Percentiles rank a stretch among this genome's conserved stretches.
These are phyloP conservation scores for Columbina picui DNA, from an alignment of 2,113 vertebrate genomes.

Conservation along the genomic window DNA sequence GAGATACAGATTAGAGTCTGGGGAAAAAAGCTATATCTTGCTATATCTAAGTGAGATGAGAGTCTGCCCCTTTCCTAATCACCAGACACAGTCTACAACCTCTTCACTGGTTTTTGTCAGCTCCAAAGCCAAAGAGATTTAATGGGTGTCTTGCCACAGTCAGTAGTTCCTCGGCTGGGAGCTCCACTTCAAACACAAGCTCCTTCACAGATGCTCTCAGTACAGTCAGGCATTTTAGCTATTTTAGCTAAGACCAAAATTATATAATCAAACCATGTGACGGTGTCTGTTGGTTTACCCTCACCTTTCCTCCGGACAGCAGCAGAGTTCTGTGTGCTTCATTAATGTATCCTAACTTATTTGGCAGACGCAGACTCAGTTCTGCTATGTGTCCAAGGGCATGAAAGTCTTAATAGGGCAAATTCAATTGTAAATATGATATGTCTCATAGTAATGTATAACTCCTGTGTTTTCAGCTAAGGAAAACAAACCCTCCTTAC, in stretches of 20 bases:
- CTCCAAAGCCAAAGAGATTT: background rate
- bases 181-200: background rate
- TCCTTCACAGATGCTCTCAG: background rate
- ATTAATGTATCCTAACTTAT: background rate
- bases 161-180: background rate
- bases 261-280: background rate
- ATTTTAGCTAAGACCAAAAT: background rate
- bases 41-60: background rate
- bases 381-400: background rate
- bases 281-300: background rate
- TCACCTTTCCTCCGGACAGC: background rate
- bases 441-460: background rate
- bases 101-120: background rate
- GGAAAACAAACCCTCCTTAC: background rate
- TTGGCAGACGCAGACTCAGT: background rate
- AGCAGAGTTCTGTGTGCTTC: background rate
- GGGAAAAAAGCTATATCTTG: background rate
- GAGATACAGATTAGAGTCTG: background rate
- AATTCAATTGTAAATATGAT: background rate
- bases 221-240: background rate
- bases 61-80: background rate
- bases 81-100: background rate
- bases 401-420: background rate
- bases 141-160: background rate
- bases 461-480: conserved; percentile 2